Evolutionary conservation across 2,797 vertebrate genomes (phyloP).

Genomic region (Falco concolor): DNA sequence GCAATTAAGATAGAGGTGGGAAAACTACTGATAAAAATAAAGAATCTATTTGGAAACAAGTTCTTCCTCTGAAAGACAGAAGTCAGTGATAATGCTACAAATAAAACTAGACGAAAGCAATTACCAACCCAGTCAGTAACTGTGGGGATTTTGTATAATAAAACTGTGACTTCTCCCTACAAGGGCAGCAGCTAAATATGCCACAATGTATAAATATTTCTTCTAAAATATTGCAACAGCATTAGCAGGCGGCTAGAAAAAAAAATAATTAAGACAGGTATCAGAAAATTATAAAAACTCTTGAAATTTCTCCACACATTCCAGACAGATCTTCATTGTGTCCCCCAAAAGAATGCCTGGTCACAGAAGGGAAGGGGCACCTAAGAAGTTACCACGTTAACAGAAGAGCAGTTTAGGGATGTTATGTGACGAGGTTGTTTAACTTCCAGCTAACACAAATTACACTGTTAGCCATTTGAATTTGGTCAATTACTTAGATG

Average conservation of each 20-base stretch:
- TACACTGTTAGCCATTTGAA: background rate
- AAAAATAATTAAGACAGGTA: background rate
- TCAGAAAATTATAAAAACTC: background rate
- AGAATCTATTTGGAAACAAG: background rate
- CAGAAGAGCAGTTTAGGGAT: background rate
- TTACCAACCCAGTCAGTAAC: background rate
- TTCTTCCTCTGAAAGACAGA: background rate
- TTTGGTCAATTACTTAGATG: background rate
- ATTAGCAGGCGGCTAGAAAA: background rate
- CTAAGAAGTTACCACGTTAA: background rate
- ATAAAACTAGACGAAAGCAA: background rate
- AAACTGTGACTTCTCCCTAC: background rate
- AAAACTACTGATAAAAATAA: background rate
- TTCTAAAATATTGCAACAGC: background rate
- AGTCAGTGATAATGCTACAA: background rate
- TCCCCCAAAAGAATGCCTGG: background rate
- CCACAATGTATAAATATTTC: background rate
- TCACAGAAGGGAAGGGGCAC: background rate
- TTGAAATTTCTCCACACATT: background rate
- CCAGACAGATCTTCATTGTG: background rate
- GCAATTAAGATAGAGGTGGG: background rate
- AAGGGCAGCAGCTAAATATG: background rate
- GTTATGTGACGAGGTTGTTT: background rate
- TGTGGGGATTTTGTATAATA: background rate
- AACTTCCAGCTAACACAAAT: background rate